Evolutionary conservation across 2,888 invertebrate genomes (phyloP), one percentile per base, ranked within the genome.

Genomic region (Plusia festucae): DNA sequence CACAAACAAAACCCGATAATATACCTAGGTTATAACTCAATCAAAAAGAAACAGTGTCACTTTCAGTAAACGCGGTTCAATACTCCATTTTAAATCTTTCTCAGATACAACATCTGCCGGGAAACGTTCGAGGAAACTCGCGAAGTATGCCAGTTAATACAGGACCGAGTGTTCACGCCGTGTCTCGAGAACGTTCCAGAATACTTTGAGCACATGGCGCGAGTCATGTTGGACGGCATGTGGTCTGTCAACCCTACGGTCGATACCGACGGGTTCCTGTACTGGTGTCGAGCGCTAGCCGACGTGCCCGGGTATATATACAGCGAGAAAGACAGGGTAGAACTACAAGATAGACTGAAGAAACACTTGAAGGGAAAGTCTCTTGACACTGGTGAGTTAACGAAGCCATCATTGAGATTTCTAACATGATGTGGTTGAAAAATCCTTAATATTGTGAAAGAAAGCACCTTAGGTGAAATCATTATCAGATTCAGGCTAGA

Each of bases 31-130:
- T 24, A 24, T 24, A 5, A n/a, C n/a, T n/a, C n/a, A n/a, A n/a
- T n/a, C n/a, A n/a, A n/a, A n/a, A n/a, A n/a, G n/a, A n/a, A n/a
- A n/a, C n/a, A n/a, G n/a, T n/a, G n/a, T n/a, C n/a, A n/a, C n/a
- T n/a, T n/a, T n/a, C n/a, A n/a, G n/a, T n/a, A n/a, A n/a, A n/a
- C n/a, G n/a, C n/a, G n/a, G n/a, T n/a, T n/a, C n/a, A n/a, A n/a
- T n/a, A n/a, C 30, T 30, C 7, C 9, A 30, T 9, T 0, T 30
- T 34, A 3, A 13, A 13, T 0, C 53, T 16, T 16, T 74, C 77
- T 49, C 87, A 97, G 97, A 78, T 97, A 96, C 87, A 97, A 97
- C 85, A 92, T 97, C 2, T 97, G 97, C 83, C 95, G 96, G 2
- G 94, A 95, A 1, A 96, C 96, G 7, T 93, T 96, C 57, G 94